Percentiles rank a stretch among this genome's conserved stretches.
phyloP scores from a whole-genome alignment of 1,140 invertebrate species.

The Ceratosolen solmsi region DNA sequence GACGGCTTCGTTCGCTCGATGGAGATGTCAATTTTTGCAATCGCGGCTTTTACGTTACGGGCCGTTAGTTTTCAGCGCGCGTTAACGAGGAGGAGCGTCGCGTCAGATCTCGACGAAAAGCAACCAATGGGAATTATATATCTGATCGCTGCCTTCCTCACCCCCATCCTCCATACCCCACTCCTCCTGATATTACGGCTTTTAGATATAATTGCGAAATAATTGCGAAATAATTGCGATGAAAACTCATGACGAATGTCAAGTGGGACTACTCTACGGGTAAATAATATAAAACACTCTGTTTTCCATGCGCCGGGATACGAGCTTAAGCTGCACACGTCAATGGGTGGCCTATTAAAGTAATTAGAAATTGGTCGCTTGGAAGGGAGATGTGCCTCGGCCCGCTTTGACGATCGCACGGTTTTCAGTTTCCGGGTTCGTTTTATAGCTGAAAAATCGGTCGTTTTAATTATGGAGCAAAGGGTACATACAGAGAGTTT shows the following conservation, averaged over 20 bases:
- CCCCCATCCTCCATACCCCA: no score
- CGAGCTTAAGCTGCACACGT: neutral
- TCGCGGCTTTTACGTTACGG: neutral
- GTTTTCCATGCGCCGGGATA: neutral
- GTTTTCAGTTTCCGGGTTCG: no score
- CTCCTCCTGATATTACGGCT: neutral
- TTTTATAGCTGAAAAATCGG: no score
- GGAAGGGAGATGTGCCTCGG: no score
- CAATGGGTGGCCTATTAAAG: no score
- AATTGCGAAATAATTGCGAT: neutral
- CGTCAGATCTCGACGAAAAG: slow-evolving; percentile 1
- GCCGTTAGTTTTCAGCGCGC: neutral
- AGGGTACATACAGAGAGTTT: no score
- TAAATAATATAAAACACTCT: neutral
- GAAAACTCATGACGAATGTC: neutral
- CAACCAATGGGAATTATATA: neutral
- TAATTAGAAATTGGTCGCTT: no score
- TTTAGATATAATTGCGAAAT: neutral
- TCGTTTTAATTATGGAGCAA: no score
- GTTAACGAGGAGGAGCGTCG: slow-evolving; percentile 7
- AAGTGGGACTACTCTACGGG: neutral
- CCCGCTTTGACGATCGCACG: no score
- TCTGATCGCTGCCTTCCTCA: neutral
- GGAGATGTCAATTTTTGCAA: neutral
- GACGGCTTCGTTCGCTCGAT: no score